Conservation (phyloP, 2,888 invertebrate genomes). For the Gymnocheta viridis region DNA sequence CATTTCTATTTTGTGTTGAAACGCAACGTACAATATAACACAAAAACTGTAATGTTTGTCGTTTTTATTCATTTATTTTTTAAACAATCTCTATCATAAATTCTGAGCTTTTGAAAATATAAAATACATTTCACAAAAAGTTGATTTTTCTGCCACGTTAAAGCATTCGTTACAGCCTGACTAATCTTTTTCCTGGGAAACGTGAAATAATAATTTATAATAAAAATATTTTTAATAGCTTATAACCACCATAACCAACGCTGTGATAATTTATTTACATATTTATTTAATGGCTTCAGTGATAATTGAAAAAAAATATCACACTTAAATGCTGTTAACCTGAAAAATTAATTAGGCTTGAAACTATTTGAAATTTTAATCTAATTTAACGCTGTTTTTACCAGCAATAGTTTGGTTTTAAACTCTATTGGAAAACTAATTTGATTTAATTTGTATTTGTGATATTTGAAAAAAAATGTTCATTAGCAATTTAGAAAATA, state of each 20-base stretch:
- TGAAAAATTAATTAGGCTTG: conserved; percentile 39
- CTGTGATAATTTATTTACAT: conserved; percentile 23
- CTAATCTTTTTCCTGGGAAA: too few relatives aligned
- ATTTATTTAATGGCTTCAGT: conserved; percentile 3
- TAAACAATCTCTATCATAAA: too few relatives aligned
- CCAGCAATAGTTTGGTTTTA: neutral
- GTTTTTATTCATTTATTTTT: too few relatives aligned
- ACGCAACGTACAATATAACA: too few relatives aligned
- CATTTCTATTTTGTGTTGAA: too few relatives aligned
- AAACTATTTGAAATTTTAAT: neutral
- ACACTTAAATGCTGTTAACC: conserved; percentile 2
- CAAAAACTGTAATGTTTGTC: too few relatives aligned
- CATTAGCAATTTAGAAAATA: neutral
- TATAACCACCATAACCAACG: neutral
- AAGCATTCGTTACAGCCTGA: too few relatives aligned
- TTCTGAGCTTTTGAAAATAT: too few relatives aligned
- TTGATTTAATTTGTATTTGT: neutral
- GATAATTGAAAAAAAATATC: conserved; percentile 32
- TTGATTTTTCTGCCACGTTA: too few relatives aligned
- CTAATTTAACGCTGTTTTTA: neutral
- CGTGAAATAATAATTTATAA: too few relatives aligned
- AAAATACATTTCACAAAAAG: too few relatives aligned
- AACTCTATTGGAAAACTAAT: neutral
- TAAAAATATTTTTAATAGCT: neutral
- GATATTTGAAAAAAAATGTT: neutral